Percentiles rank a stretch among this genome's conserved stretches.
These are phyloP conservation scores for Gryon sp. DNA, from an alignment of 1,140 invertebrate species.

Conservation along the genomic window DNA sequence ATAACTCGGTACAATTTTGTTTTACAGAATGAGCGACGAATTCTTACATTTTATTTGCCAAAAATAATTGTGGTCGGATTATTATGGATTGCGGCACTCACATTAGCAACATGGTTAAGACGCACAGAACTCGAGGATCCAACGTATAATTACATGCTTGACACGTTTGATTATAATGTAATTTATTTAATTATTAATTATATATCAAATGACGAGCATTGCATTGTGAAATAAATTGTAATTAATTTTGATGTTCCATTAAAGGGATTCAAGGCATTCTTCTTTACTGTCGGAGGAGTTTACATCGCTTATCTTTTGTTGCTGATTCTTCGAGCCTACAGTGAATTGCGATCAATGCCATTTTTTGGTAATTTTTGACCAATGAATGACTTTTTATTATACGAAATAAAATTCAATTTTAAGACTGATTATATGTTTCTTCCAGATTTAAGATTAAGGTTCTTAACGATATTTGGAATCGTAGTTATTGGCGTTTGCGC, in stretches of 20 bases:
- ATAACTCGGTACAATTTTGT: not conserved
- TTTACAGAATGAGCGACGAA: constrained; percentile 89
- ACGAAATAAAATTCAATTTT: too few relatives aligned
- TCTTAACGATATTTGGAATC: constrained; percentile 91
- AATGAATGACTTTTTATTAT: too few relatives aligned
- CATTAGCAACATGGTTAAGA: constrained; percentile 93
- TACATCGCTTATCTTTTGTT: constrained; percentile 93
- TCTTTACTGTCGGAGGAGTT: constrained; percentile 90
- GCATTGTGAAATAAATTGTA: not conserved
- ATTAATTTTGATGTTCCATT: constrained; percentile 71
- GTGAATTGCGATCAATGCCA: constrained; percentile 96
- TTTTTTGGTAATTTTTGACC: constrained; percentile 90
- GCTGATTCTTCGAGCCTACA: constrained; percentile 93
- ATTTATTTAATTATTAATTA: constrained; percentile 65
- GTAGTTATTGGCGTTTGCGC: constrained; percentile 90
- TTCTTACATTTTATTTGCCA: constrained; percentile 93
- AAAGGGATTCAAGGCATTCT: constrained; percentile 91
- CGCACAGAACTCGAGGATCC: constrained; percentile 94
- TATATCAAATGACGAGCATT: not conserved
- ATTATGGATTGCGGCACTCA: constrained; percentile 92
- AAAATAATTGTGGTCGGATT: constrained; percentile 93
- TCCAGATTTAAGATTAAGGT: constrained; percentile 94
- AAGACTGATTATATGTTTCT: constrained; percentile 53
- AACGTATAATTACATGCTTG: constrained; percentile 94
- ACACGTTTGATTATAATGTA: constrained; percentile 93